Percentiles rank a stretch among this genome's conserved stretches.
These are phyloP conservation scores for Cristatella mucedo DNA, from an alignment of 2,888 invertebrate genomes.

Conservation along the genomic window DNA sequence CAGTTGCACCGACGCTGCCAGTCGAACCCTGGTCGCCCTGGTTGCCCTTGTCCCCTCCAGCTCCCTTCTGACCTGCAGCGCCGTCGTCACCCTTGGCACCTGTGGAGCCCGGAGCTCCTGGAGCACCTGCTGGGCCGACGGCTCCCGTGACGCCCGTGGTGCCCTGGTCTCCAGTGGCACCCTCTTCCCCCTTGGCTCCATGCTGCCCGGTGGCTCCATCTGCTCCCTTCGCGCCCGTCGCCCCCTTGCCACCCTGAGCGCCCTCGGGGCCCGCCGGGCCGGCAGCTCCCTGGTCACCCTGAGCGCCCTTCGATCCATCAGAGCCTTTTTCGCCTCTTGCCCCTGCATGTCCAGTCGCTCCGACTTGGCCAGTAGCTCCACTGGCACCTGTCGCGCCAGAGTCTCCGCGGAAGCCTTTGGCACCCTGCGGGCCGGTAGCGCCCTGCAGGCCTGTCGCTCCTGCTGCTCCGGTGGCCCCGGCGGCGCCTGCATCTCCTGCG, in stretches of 20 bases:
- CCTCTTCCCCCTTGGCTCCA: too few species aligned
- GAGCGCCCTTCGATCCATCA: constrained; percentile 2
- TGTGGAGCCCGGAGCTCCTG: constrained; percentile 9
- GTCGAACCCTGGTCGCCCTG: constrained; percentile 11
- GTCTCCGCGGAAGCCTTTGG: not conserved
- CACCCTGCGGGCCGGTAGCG: not conserved
- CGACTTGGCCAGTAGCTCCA: constrained; percentile 3
- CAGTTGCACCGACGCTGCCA: constrained; percentile 9
- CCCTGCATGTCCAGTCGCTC: not conserved
- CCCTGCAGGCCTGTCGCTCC: constrained; percentile 3
- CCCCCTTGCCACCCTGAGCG: constrained; percentile 13
- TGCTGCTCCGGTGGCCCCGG: not conserved
- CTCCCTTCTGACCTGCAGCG: not conserved
- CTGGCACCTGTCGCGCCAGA: not conserved
- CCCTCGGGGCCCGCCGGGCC: constrained; percentile 11
- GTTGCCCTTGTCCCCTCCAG: constrained; percentile 4
- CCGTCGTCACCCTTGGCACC: constrained; percentile 5
- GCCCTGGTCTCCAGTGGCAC: too few species aligned
- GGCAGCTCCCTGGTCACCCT: constrained; percentile 2
- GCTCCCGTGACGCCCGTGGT: constrained; percentile 4
- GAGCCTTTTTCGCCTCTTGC: not conserved
- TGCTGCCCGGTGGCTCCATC: not conserved
- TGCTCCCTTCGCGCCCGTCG: constrained; percentile 12
- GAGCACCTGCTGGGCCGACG: constrained; percentile 6
- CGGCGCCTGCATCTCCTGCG: not conserved